Evolutionary conservation across 1,140 invertebrate species (phyloP).

Genomic region (Copidosoma floridanum): DNA sequence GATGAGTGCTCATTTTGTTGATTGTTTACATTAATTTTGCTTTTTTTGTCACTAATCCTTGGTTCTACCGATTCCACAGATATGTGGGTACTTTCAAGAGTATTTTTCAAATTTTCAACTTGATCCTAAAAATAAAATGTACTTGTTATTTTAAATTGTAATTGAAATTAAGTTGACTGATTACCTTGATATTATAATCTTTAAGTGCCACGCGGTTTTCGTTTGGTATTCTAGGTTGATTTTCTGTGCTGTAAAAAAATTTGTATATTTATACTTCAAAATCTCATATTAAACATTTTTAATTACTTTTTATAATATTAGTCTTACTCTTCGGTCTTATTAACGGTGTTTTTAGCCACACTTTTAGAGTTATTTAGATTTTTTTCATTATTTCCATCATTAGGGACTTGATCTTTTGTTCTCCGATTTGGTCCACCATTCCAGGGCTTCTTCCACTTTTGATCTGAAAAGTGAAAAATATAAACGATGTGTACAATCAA

Average conservation of each 20-base stretch:
- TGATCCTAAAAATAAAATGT: slow-evolving; percentile 2
- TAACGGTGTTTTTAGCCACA: slow-evolving; percentile 29
- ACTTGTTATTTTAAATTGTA: not conserved
- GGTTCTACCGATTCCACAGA: slow-evolving; percentile 9
- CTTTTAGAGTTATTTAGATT: slow-evolving; percentile 25
- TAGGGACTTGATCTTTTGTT: slow-evolving; percentile 34
- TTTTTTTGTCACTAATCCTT: slow-evolving; percentile 9
- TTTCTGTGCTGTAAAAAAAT: slow-evolving; percentile 17
- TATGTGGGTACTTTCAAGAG: slow-evolving; percentile 18
- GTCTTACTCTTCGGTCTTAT: slow-evolving; percentile 30
- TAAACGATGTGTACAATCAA: slow-evolving; percentile 1
- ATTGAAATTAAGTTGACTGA: not conserved
- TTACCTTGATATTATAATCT: slow-evolving; percentile 9
- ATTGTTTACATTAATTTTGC: not conserved
- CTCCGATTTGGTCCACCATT: slow-evolving; percentile 32
- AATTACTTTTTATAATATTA: too few species aligned
- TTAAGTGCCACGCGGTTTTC: slow-evolving; percentile 10
- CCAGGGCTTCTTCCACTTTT: slow-evolving; percentile 44
- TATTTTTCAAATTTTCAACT: slow-evolving; percentile 11
- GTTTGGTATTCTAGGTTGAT: slow-evolving; percentile 7
- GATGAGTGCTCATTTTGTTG: not conserved
- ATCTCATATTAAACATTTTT: too few species aligned
- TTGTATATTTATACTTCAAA: not conserved
- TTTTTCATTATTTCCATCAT: slow-evolving; percentile 27
- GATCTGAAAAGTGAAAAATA: slow-evolving; percentile 28